Percentiles rank a stretch among this genome's conserved stretches.
These are phyloP conservation scores for Ericerus pela DNA, from an alignment of 1,140 invertebrate species.

Conservation along the genomic window DNA sequence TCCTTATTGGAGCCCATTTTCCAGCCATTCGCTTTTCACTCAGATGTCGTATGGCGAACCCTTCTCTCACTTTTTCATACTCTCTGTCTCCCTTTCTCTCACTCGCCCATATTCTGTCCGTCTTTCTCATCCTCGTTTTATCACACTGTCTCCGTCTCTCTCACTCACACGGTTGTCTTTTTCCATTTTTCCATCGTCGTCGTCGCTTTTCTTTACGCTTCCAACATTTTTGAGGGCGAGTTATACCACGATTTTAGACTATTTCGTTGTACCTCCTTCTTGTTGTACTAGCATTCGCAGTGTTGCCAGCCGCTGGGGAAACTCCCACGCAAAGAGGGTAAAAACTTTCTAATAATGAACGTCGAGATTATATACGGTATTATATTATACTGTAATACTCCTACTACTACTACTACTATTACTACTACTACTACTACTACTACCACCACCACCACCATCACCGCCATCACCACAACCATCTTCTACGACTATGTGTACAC, in stretches of 20 bases:
- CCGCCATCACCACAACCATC: too few species aligned
- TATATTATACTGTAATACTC: too few species aligned
- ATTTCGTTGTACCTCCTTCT: conserved; percentile 8
- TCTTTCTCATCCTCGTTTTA: too few species aligned
- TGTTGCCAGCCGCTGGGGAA: conserved; percentile 7
- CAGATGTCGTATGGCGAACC: conserved; percentile 24
- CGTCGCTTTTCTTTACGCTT: neutral
- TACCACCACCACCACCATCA: too few species aligned
- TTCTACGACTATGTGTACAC: too few species aligned
- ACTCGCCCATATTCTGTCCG: conserved; percentile 10
- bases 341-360: conserved; percentile 3
- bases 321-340: neutral
- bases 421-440: too few species aligned
- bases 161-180: neutral
- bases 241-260: conserved; percentile 8
- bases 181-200: neutral
- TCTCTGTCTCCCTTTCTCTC: conserved; percentile 16
- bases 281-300: neutral
- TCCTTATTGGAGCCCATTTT: conserved; percentile 11
- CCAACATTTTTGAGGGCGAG: neutral
- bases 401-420: too few species aligned
- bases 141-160: conserved; percentile 7
- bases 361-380: too few species aligned
- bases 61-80: conserved; percentile 23
- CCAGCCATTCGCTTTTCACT: neutral